These are phyloP conservation scores for Ephialtes manifestator DNA, from an alignment of 2,888 invertebrate species.

Conservation along the genomic window DNA sequence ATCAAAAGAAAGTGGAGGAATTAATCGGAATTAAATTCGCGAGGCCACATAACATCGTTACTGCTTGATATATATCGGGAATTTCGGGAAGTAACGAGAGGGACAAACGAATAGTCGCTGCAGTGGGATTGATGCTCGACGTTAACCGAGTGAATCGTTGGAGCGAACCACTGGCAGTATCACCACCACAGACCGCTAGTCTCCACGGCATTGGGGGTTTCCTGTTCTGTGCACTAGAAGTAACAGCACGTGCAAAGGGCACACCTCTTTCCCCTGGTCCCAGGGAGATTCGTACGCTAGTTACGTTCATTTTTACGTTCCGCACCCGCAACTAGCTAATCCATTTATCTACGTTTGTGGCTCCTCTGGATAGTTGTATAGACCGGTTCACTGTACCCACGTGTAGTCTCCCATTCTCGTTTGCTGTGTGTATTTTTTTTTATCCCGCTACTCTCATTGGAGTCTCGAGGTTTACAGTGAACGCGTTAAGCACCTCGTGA, in stretches of 20 bases:
- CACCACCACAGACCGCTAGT: conserved; percentile 40
- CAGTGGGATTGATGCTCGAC: conserved; percentile 58
- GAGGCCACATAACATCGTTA: conserved; percentile 49
- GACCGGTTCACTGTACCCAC: neutral
- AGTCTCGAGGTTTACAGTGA: conserved; percentile 49
- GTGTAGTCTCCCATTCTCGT: conserved; percentile 18
- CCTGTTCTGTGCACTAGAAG: conserved; percentile 37
- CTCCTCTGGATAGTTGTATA: conserved; percentile 18
- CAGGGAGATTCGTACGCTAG: conserved; percentile 44
- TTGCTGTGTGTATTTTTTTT: conserved; percentile 21
- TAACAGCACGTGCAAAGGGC: conserved; percentile 45
- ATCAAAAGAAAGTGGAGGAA: neutral
- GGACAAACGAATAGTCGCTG: conserved; percentile 50
- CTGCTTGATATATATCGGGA: conserved; percentile 30
- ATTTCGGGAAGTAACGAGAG: conserved; percentile 22
- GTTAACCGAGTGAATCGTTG: conserved; percentile 53
- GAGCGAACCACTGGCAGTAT: conserved; percentile 51
- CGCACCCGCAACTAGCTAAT: conserved; percentile 78
- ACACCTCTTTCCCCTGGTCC: conserved; percentile 56
- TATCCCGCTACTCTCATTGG: conserved; percentile 31
- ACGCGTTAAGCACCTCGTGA: conserved; percentile 63
- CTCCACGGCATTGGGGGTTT: conserved; percentile 40
- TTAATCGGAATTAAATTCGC: conserved; percentile 32
- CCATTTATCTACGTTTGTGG: conserved; percentile 77
- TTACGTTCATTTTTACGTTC: conserved; percentile 71